Base-by-base conservation (phyloP, 2,888 invertebrate species). In the Thereva nobilitata region DNA sequence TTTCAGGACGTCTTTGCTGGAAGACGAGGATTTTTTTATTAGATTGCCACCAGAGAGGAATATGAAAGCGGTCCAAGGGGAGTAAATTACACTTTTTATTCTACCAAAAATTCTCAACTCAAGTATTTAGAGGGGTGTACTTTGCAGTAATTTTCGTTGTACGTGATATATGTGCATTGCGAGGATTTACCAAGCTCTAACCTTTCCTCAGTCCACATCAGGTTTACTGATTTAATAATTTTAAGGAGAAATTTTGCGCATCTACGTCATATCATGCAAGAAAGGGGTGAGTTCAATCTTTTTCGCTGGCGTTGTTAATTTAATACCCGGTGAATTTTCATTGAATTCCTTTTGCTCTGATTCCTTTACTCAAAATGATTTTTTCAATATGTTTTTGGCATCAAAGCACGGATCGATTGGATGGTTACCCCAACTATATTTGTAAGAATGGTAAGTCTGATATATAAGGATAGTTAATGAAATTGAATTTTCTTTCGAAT, bases 121-220 rank as follows among this genome's bases (percentile, higher is more conserved):
- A 23, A 23, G 23, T 23, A 23, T 23, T 67, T 67, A 54, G 37
- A 54, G 47, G 52, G 61, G 61, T 59, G 38, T 61, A 61, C 53
- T 45, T 59, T 42, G 53, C 23, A 59, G 59, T 67, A 59, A 67
- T 67, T 67, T 59, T 67, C 67, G 34, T 44, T 34, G 53, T 61
- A 67, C 61, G 53, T 59, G 67, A 57, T 57, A 66, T 66, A 66
- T 57, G 66, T 23, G 57, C 67, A 67, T 50, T 67, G 44, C 54
- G 23, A 53, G 61, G 61, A 67, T 67, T 67, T 61, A 61, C 47
- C 37, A 23, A 9, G 35, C n/a, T 34, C 52, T 23, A 23, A 23
- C 23, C 23, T 23, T 23, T 23, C 23, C 23, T 23, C 23, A 23
- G 23, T 23, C 23, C 23, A 23, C 23, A 23, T 23, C 23, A 23